These are phyloP conservation scores for Melanotus villosus DNA, from an alignment of 2,888 invertebrate species.

Conservation along the genomic window DNA sequence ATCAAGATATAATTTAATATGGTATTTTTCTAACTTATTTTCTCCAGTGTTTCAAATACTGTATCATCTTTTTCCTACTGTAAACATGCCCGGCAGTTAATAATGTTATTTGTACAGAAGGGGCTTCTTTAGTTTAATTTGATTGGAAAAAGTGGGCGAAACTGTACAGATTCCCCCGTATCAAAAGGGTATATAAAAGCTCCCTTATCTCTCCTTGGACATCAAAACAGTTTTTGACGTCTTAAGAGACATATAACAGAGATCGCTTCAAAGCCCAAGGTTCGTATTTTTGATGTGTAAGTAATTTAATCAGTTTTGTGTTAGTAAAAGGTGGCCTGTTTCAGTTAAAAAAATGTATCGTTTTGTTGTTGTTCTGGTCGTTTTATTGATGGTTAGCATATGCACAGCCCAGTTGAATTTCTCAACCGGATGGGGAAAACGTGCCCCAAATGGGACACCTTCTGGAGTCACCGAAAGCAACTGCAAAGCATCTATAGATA, in stretches of 20 bases:
- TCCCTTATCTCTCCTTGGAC: background rate
- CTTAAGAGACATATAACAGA: background rate
- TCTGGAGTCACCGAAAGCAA: slow-evolving; percentile 59
- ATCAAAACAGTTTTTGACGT: background rate
- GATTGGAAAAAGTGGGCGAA: slow-evolving; percentile 45
- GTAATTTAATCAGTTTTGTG: slow-evolving; percentile 6
- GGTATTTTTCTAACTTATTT: slow-evolving; percentile 21
- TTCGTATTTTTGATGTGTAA: background rate
- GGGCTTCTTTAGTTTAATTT: slow-evolving; percentile 46
- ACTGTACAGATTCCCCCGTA: slow-evolving; percentile 36
- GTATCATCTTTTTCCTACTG: slow-evolving; percentile 2
- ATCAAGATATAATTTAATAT: slow-evolving; percentile 18
- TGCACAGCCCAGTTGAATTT: slow-evolving; percentile 64
- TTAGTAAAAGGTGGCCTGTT: too few species aligned
- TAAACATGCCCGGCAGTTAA: slow-evolving; percentile 38
- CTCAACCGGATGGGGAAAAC: slow-evolving; percentile 66
- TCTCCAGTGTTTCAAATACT: slow-evolving; percentile 25
- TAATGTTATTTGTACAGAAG: slow-evolving; percentile 34
- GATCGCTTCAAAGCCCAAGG: background rate
- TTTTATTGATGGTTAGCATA: slow-evolving; percentile 54
- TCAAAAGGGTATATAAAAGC: slow-evolving; percentile 33
- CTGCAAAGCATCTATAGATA: slow-evolving; percentile 72
- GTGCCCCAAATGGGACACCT: slow-evolving; percentile 51
- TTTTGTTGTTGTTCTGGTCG: slow-evolving; percentile 51
- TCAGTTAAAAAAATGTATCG: slow-evolving; percentile 53